Base-by-base conservation (phyloP, 1,140 invertebrate species). In the Drosophila sproati region DNA sequence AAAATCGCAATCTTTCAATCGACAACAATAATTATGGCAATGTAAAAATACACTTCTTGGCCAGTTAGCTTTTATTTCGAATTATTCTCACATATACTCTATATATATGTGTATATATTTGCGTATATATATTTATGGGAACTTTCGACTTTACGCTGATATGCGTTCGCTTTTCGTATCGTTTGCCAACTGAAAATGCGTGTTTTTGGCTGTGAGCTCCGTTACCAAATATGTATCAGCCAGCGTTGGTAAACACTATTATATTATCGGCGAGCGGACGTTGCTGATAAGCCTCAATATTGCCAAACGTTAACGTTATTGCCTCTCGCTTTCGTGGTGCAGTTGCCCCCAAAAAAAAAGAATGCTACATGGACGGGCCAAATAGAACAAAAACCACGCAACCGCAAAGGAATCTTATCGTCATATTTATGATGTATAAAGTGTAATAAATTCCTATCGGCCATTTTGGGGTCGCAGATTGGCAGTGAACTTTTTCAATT, bases 131-230 rank as follows among this genome's bases (percentile, higher is more conserved):
- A 20, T 20, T 20, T 20, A 20, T 20, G 20, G 39, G 39, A 62
- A 61, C 43, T 70, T 61, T 66, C 48, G 57, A 61, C 45, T 73
- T 73, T 64, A 69, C 72, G 77, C 55, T 66, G 68, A 67, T 74
- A 75, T 88, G 80, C 73, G 85, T 80, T 88, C 80, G 85, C 73
- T 83, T 50, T 88, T 88, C 83, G 83, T 83, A 80, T 88, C 83
- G 83, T 88, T 88, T 79, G 77, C 57, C 66, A 74, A 88, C 85
- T 88, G 77, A 87, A 79, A 54, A 52, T 68, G 45, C 28, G 56
- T 73, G 73, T 57, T 68, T 62, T 72, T 68, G 68, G 68, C 57
- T 50, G 50, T 35, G 68, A 48, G 12, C 41, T 12, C 34, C 55
- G 71, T 75, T 74, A 82, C 63, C 77, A 77, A 77, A 89, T 87